These are phyloP conservation scores for Leuciscus idus DNA, from an alignment of 2,113 vertebrate genomes.

Conservation along the genomic window DNA sequence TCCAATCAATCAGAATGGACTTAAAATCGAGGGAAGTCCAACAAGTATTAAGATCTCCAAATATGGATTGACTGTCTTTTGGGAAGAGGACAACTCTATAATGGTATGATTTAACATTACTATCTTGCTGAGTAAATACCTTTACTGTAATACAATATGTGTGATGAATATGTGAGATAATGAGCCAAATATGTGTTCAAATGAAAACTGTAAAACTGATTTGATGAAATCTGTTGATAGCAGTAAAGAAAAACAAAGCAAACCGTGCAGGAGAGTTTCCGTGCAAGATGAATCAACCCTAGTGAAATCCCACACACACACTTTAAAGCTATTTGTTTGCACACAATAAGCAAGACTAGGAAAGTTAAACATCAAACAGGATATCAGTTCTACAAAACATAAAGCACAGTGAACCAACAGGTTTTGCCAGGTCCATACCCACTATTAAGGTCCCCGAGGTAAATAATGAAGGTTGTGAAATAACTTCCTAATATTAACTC, in stretches of 20 bases:
- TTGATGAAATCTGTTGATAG: constrained; percentile 7
- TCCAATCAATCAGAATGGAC: constrained; percentile 76
- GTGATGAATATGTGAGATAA: background rate
- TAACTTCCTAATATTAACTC: too few relatives aligned
- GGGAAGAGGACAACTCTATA: constrained; percentile 83
- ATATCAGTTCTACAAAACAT: constrained; percentile 4
- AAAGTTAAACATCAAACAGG: background rate
- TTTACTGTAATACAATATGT: background rate
- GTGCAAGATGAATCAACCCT: background rate
- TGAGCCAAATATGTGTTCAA: background rate
- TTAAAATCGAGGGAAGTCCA: constrained; percentile 72
- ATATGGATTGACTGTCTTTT: constrained; percentile 80
- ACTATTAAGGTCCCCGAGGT: too few relatives aligned
- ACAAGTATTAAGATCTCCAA: constrained; percentile 76
- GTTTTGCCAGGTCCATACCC: background rate
- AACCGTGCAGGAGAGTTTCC: background rate
- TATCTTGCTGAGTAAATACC: background rate
- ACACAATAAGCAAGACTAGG: background rate
- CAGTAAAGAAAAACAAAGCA: background rate
- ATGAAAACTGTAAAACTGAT: background rate
- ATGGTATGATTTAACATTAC: constrained; percentile 73
- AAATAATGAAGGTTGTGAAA: too few relatives aligned
- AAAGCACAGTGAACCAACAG: background rate
- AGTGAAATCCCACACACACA: background rate
- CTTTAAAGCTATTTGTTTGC: constrained; percentile 10